phyloP scores from a whole-genome alignment of 2,113 vertebrate species.

The Pelecanoides urinatrix region DNA sequence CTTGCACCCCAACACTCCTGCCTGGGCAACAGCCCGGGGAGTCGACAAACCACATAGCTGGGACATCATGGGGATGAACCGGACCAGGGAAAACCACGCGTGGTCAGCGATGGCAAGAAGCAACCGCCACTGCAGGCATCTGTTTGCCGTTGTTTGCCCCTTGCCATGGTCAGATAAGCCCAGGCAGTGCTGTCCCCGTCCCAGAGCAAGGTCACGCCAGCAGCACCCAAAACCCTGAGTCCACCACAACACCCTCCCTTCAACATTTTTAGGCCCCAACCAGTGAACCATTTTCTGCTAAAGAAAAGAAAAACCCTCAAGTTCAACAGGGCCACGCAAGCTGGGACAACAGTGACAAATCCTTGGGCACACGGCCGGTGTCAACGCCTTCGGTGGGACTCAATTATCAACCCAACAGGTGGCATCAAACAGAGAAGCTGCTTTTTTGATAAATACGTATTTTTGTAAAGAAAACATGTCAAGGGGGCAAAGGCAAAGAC shows the following conservation, averaged over 20 bases:
- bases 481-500: background rate
- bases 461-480: background rate
- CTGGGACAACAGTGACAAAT: accelerated
- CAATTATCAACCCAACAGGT: background rate
- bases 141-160: background rate
- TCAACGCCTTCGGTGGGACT: background rate
- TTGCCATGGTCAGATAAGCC: accelerated
- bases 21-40: background rate
- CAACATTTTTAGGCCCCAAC: background rate
- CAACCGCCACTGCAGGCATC: background rate
- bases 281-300: background rate
- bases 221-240: background rate
- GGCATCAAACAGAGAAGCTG: background rate
- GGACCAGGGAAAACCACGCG: accelerated
- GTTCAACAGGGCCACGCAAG: accelerated
- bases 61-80: background rate
- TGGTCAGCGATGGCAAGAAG: background rate
- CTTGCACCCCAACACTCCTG: background rate
- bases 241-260: background rate
- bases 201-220: background rate
- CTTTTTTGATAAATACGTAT: background rate
- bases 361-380: background rate
- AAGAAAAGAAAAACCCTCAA: background rate
- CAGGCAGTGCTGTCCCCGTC: background rate
- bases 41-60: background rate